These are phyloP conservation scores for Eupithecia vulgata DNA, from an alignment of 2,888 invertebrate genomes.

Conservation along the genomic window DNA sequence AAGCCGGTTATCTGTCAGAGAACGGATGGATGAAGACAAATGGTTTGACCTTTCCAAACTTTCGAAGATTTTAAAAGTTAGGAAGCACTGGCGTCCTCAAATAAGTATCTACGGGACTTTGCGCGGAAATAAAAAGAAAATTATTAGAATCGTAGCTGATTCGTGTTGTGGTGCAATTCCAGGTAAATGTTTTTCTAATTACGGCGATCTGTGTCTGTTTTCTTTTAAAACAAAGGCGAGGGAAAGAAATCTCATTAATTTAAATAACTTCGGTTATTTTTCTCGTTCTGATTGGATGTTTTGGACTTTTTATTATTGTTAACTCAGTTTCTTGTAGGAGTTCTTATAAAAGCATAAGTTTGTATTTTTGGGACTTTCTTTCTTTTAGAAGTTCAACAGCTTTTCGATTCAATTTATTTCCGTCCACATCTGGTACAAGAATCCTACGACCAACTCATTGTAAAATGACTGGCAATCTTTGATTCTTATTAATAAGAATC, in stretches of 20 bases:
- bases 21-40: conserved; percentile 24
- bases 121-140: conserved; percentile 13
- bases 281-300: neutral
- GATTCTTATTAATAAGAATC: no score
- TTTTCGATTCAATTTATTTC: neutral
- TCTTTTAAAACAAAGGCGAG: conserved; percentile 6
- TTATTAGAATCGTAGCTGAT: neutral
- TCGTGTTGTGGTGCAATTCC: neutral
- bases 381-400: neutral
- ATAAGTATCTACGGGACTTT: neutral
- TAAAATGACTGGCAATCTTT: no score
- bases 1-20: conserved; percentile 10
- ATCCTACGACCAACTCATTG: no score
- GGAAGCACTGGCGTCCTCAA: conserved; percentile 14
- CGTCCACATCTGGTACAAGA: neutral
- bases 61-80: conserved; percentile 14
- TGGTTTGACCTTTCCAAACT: conserved; percentile 36
- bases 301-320: conserved; percentile 10
- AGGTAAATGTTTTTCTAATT: conserved; percentile 20
- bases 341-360: neutral
- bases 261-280: conserved; percentile 7
- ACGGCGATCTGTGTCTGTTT: conserved; percentile 16
- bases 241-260: conserved; percentile 11
- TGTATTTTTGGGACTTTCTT: neutral
- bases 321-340: conserved; percentile 1